Evolutionary conservation across 2,113 vertebrate genomes (phyloP), one percentile per base, ranked within the genome.

Genomic region (Meleagris gallopavo): DNA sequence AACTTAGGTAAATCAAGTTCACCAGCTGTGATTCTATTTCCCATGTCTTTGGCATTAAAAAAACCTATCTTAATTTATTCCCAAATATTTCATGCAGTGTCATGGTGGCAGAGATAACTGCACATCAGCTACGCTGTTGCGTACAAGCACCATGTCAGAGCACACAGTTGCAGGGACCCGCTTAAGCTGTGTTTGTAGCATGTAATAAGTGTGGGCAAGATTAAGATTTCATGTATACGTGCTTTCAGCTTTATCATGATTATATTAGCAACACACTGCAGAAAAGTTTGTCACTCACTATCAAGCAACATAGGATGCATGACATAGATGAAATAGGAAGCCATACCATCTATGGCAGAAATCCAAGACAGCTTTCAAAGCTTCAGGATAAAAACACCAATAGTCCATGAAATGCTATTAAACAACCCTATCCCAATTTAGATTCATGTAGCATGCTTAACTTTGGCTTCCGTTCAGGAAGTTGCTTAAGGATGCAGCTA

Each of bases 1-100:
- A 94, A 36, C 40, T 61, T 62, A 9, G 38, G 67, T 94, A 92
- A 88, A 75, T 95, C 57, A 88, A 91, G 70, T 52, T 69, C 46
- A 57, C 12, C 25, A 61, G 74, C 30, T 69, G 58, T 32, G 43
- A 34, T 83, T 79, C 27, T 40, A 79, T 89, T 93, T 74, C 66
- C 72, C 40, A 70, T 21, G 10, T 38, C 76, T 48, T 81, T 94
- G 57, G 29, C 83, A 83, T 93, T 83, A 93, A 34, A 61, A 66
- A 81, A 94, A 57, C 24, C 45, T 70, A 72, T 46, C 80, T 91
- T 88, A 21, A 40, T 66, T 92, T 69, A n/a, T 50, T 48, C 54
- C 74, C 84, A 70, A 67, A 79, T 0, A 27, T 64, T 52, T 2
- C 0, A 21, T 45, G 52, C 34, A 75, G 78, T 15, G 19, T 64